phyloP scores from a whole-genome alignment of 2,113 vertebrate species.

The Atrichornis clamosus region DNA sequence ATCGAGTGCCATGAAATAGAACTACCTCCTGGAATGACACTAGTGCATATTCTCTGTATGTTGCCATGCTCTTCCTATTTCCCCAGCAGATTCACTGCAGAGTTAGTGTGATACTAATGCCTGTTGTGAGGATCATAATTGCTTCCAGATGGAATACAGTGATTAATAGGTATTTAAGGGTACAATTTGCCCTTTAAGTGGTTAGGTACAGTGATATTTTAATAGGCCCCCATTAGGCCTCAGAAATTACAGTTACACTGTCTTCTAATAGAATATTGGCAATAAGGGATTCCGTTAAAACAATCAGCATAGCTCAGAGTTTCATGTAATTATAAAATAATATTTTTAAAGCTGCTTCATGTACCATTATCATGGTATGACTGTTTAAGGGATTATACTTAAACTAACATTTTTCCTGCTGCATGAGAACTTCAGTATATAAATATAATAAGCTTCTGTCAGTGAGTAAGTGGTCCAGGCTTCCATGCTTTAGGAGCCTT shows the following conservation, averaged over 20 bases:
- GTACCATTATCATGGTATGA: constrained; percentile 49
- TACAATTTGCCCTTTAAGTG: constrained; percentile 34
- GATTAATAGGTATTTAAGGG: constrained; percentile 37
- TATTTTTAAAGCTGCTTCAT: constrained; percentile 57
- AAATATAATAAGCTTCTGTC: neutral
- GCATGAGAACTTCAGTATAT: constrained; percentile 3
- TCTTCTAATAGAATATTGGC: constrained; percentile 41
- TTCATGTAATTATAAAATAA: constrained; percentile 42
- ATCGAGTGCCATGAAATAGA: neutral
- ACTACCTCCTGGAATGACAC: constrained; percentile 46
- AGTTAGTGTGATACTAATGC: neutral
- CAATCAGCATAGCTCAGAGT: constrained; percentile 36
- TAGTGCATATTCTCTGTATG: neutral
- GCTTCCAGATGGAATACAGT: constrained; percentile 23
- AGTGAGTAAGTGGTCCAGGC: neutral
- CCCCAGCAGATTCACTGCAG: constrained; percentile 1
- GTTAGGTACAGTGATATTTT: constrained; percentile 7
- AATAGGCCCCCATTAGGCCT: neutral
- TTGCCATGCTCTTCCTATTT: neutral
- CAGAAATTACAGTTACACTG: constrained; percentile 35
- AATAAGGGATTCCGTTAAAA: constrained; percentile 37
- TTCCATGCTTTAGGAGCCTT: neutral
- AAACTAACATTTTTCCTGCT: constrained; percentile 55
- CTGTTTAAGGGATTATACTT: constrained; percentile 61
- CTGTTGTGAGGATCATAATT: constrained; percentile 16